Percentiles rank a stretch among this genome's conserved stretches.
Evolutionary conservation across 2,888 invertebrate species (phyloP).

Genomic region (Ommatoiulus sabulosus): DNA sequence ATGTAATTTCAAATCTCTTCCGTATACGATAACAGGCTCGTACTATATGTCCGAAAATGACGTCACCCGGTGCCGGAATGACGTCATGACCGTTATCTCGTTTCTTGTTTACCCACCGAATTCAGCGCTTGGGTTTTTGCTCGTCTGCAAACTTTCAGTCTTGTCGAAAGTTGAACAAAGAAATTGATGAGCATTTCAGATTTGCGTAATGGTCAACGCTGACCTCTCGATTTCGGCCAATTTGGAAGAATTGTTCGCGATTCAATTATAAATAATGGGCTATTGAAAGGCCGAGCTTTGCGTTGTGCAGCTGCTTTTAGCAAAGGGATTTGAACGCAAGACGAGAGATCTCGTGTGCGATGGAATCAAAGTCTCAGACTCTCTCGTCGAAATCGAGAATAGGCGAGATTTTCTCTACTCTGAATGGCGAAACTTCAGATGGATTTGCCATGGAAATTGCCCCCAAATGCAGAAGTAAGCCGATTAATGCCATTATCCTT

Average conservation of each 20-base stretch:
- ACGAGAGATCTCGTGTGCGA: background rate
- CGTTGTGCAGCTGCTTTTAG: background rate
- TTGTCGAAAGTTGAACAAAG: background rate
- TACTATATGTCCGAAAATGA: background rate
- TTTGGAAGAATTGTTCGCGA: background rate
- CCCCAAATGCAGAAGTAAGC: background rate
- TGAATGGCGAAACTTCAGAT: background rate
- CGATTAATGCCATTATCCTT: background rate
- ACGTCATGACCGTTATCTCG: background rate
- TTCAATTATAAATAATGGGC: slow-evolving; percentile 37
- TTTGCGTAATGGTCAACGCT: slow-evolving; percentile 7
- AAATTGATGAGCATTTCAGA: background rate
- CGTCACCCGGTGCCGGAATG: background rate
- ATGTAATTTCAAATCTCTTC: too few relatives aligned
- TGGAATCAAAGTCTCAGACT: background rate
- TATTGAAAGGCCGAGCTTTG: background rate
- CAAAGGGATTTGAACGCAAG: background rate
- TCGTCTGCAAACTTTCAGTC: background rate
- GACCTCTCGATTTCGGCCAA: slow-evolving; percentile 23
- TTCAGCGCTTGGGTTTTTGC: background rate
- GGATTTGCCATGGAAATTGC: background rate
- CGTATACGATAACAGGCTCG: too few relatives aligned
- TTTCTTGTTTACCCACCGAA: background rate
- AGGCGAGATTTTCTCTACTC: background rate
- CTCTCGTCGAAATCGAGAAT: background rate